Percentiles rank a stretch among this genome's conserved stretches.
phyloP scores from a whole-genome alignment of 2,113 vertebrate genomes.

The Xiphophorus hellerii region DNA sequence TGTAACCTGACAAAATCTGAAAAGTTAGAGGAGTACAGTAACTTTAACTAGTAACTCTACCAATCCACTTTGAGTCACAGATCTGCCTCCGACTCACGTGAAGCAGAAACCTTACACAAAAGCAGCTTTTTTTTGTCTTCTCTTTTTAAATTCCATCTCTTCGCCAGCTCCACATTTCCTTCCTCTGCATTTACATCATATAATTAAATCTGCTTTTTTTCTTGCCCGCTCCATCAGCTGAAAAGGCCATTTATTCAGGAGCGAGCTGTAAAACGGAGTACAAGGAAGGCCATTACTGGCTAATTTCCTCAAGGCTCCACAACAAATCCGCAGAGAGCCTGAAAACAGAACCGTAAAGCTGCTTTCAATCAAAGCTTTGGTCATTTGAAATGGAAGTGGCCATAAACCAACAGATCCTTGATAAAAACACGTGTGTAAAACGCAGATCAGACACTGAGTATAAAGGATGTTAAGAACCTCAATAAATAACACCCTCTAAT shows the following conservation, averaged over 20 bases:
- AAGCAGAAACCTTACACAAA: slow-evolving; percentile 27
- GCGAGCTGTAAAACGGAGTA: background rate
- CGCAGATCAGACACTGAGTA: background rate
- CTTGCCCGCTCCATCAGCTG: slow-evolving; percentile 18
- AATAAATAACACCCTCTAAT: background rate
- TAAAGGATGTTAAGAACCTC: background rate
- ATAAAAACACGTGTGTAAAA: background rate
- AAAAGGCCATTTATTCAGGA: slow-evolving; percentile 49
- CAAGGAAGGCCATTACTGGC: slow-evolving; percentile 21
- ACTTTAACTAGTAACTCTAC: no score
- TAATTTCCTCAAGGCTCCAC: slow-evolving; percentile 37
- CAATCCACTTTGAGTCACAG: background rate
- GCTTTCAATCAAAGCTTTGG: background rate
- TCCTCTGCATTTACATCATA: slow-evolving; percentile 54
- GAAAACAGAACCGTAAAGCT: slow-evolving; percentile 1
- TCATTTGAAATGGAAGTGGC: slow-evolving; percentile 46
- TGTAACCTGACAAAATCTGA: no score
- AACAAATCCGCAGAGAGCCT: background rate
- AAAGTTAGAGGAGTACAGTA: background rate
- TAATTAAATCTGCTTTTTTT: slow-evolving; percentile 46
- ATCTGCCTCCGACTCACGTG: slow-evolving; percentile 4
- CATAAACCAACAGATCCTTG: slow-evolving; percentile 40
- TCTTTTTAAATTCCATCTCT: background rate
- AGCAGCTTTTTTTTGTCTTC: slow-evolving; percentile 33
- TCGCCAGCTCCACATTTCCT: slow-evolving; percentile 41